phyloP scores from a whole-genome alignment of 30 jellyfish, hydroid and myxozoan genomes.

The Rhopilema esculentum region DNA sequence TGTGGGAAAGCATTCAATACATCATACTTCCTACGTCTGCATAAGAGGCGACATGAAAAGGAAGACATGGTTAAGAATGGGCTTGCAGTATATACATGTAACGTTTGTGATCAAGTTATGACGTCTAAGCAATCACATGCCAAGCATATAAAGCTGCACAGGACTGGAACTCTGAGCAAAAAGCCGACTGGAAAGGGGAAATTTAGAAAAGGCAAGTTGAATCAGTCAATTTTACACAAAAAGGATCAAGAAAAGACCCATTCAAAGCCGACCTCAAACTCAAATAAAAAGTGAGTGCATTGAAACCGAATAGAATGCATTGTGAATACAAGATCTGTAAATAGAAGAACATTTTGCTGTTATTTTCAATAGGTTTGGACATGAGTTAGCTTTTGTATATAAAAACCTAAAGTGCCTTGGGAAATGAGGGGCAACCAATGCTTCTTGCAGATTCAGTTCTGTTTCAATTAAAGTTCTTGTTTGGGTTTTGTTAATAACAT shows the following conservation, averaged over 20 bases:
- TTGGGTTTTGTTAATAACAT: not conserved
- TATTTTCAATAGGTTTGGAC: not conserved
- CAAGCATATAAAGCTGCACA: not conserved
- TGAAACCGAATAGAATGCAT: not conserved
- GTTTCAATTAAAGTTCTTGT: not conserved
- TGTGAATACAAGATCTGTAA: not conserved
- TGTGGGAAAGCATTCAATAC: constrained; percentile 52
- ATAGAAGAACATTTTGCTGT: not conserved
- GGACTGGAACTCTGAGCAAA: not conserved
- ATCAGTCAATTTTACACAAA: not conserved
- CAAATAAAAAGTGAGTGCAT: not conserved
- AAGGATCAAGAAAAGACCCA: not conserved
- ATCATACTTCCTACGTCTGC: constrained; percentile 28
- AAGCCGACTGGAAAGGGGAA: not conserved
- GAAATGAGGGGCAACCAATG: not conserved
- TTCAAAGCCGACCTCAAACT: not conserved
- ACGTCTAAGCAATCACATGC: not conserved
- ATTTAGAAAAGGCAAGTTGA: not conserved
- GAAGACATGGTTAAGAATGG: not conserved
- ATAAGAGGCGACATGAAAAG: constrained; percentile 34
- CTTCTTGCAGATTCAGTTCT: not conserved
- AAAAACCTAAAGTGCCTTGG: no score
- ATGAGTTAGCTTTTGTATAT: no score
- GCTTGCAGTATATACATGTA: not conserved
- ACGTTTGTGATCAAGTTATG: not conserved